Evolutionary conservation across 2,888 invertebrate species (phyloP).

Genomic region (Polietes domitor): DNA sequence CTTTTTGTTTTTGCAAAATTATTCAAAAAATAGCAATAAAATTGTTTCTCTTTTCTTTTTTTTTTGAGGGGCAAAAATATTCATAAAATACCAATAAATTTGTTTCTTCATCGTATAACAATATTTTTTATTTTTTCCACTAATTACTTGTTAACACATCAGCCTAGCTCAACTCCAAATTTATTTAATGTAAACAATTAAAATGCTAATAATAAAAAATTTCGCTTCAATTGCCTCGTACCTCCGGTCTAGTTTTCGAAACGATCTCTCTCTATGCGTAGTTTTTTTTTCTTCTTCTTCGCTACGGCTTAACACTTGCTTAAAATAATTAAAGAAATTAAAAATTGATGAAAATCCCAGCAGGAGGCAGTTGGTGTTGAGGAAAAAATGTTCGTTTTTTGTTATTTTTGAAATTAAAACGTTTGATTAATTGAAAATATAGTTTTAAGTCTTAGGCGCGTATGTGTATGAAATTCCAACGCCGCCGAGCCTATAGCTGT

Average conservation of each 20-base stretch:
- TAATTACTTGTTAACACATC: not conserved
- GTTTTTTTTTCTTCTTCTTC: not conserved
- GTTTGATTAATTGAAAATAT: not conserved
- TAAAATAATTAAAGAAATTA: constrained; percentile 2
- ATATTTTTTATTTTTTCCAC: not conserved
- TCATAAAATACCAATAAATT: not conserved
- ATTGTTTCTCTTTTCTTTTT: not conserved
- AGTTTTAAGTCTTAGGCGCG: not conserved
- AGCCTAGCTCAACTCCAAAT: not conserved
- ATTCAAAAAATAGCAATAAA: not conserved
- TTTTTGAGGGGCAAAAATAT: no score
- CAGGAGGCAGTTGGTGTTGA: not conserved
- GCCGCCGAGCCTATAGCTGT: not conserved
- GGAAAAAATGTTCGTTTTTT: not conserved
- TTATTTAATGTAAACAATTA: not conserved
- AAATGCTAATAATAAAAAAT: not conserved
- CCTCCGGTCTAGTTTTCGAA: not conserved
- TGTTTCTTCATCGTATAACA: no score
- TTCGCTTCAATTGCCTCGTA: not conserved
- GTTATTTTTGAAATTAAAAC: not conserved
- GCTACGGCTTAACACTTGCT: not conserved
- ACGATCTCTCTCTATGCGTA: not conserved
- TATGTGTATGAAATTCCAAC: not conserved
- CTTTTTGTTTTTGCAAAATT: not conserved
- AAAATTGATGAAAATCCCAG: constrained; percentile 14